phyloP scores from a whole-genome alignment of 1,140 invertebrate genomes.

The Platyura marginata region DNA sequence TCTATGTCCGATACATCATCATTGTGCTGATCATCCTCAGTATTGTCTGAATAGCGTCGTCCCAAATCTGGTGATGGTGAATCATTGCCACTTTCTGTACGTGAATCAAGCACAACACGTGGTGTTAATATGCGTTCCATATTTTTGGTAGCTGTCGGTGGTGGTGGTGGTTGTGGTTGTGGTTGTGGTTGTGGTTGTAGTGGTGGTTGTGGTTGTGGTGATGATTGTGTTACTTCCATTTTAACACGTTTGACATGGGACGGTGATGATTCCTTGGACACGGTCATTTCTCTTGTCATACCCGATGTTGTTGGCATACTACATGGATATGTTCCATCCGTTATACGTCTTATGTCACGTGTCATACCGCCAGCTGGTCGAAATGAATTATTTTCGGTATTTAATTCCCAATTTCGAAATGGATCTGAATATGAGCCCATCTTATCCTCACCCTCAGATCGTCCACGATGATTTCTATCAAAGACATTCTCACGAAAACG shows the following conservation, averaged over 20 bases:
- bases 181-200: not conserved
- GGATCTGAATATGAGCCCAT: constrained; percentile 8
- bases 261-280: not conserved
- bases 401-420: constrained; percentile 20
- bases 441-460: not conserved
- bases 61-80: not conserved
- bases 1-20: not conserved
- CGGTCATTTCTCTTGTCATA: not conserved
- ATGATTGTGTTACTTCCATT: not conserved
- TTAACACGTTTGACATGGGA: not conserved
- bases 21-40: not conserved
- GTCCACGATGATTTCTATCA: not conserved
- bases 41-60: not conserved
- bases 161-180: not conserved
- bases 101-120: not conserved
- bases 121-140: not conserved
- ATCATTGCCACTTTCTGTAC: not conserved
- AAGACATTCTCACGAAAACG: not conserved
- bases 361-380: constrained; percentile 8
- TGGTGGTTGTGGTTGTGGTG: not conserved
- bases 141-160: not conserved
- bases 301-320: not conserved
- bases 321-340: not conserved
- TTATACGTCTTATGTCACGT: not conserved
- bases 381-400: constrained; percentile 20